phyloP scores from a whole-genome alignment of 2,888 invertebrate genomes.

The Xestia sexstrigata region DNA sequence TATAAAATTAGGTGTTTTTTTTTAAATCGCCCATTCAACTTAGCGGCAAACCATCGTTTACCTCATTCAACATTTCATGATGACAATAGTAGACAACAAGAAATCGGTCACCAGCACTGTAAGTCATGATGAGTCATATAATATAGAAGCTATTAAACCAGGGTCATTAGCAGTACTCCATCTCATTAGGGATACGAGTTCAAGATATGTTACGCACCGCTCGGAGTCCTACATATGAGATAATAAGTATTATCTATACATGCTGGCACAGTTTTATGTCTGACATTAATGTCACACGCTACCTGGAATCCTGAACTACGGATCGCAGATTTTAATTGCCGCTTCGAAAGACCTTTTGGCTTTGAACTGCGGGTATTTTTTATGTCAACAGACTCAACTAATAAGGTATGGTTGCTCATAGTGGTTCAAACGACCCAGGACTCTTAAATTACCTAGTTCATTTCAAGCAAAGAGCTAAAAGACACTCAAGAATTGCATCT shows the following conservation, averaged over 20 bases:
- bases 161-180: slow-evolving; percentile 28
- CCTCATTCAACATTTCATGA: not conserved
- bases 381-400: not conserved
- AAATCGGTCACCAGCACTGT: slow-evolving; percentile 16
- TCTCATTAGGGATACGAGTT: slow-evolving; percentile 17
- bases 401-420: not conserved
- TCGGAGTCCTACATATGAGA: slow-evolving; percentile 19
- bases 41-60: not conserved
- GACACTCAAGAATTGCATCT: not conserved
- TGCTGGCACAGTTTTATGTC: slow-evolving; percentile 2
- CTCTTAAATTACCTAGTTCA: not conserved
- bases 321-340: not conserved
- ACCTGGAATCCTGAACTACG: not conserved
- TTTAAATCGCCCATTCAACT: not conserved
- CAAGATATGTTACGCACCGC: slow-evolving; percentile 26
- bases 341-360: not conserved
- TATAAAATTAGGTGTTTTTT: not conserved
- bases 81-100: not conserved
- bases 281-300: slow-evolving; percentile 11
- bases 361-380: not conserved
- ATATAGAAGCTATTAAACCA: slow-evolving; percentile 12
- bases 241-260: slow-evolving; percentile 23
- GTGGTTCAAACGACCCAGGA: not conserved
- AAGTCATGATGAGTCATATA: slow-evolving; percentile 17
- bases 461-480: not conserved